Evolutionary conservation across 2,797 vertebrate species (phyloP), one percentile per base, ranked within the genome.

Genomic region (Polyboroides typus): DNA sequence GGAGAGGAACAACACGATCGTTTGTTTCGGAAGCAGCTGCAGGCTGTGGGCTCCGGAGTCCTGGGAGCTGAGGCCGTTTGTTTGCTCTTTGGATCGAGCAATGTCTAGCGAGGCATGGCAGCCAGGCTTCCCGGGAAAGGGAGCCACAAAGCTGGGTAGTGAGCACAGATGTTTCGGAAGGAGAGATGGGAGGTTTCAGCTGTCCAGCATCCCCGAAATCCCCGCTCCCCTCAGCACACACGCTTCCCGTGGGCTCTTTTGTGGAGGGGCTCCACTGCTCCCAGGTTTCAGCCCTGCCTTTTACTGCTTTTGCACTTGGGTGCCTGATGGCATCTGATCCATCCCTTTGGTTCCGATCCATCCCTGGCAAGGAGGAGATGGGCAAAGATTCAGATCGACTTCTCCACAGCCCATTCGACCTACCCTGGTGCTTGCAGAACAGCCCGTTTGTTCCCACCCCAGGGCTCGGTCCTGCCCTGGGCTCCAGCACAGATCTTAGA

Each of bases 1-100:
- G 92, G 73, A 72, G 44, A 73, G 68, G 81, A 91, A 87, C 95
- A 92, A 72, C 25, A 60, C 76, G 44, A 52, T 64, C 67, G 92
- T 94, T 95, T 95, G 96, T 95, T 95, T 96, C 83, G 96, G 94
- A 83, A 86, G 95, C 96, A 93, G 96, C 96, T 95, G 91, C 91
- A 50, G 96, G 91, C 95, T 64, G 91, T 50, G 93, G 84, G 95
- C 94, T 93, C 71, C 36, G 55, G 81, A 91, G 91, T 55, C 81
- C 86, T 38, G 90, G 47, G 81, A 94, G 96, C 92, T 48, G 84
- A 78, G 95, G 95, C 95, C 91, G 96, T 93, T 95, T 94, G 94
- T 93, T 95, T 91, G 96, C 87, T 79, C 83, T 87, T 85, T 89
- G 92, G 95, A 95, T 89, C 40, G 67, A 76, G 86, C 93, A 5